These are phyloP conservation scores for Carduelis carduelis DNA, from an alignment of 2,797 vertebrate species.

Conservation along the genomic window DNA sequence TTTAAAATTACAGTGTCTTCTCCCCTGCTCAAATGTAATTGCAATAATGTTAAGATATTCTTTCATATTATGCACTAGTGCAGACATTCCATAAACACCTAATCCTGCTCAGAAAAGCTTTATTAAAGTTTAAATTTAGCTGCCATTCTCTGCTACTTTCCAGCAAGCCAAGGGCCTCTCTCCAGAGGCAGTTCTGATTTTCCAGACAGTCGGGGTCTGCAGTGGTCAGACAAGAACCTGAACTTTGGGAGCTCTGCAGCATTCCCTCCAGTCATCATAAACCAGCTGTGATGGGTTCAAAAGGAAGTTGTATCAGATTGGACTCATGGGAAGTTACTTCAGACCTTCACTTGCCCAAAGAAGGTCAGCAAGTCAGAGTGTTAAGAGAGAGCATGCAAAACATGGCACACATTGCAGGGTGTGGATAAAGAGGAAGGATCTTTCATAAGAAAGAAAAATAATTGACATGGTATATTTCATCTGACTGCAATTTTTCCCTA, in stretches of 20 bases:
- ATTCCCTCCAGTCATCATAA: background rate
- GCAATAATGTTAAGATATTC: background rate
- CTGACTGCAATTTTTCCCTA: constrained; percentile 10
- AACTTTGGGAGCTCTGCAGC: constrained; percentile 2
- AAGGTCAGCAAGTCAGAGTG: constrained; percentile 59
- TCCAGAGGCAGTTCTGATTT: background rate
- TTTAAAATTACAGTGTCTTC: background rate
- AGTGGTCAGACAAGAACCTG: constrained; percentile 8
- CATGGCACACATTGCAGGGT: constrained; percentile 41
- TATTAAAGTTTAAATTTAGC: constrained; percentile 28
- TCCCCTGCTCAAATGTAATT: background rate
- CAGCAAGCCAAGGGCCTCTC: background rate
- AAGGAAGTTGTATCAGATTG: constrained; percentile 26
- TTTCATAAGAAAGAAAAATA: constrained; percentile 68
- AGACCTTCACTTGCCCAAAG: constrained; percentile 39
- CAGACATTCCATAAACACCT: constrained; percentile 34
- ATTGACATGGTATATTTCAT: constrained; percentile 51
- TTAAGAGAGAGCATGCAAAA: constrained; percentile 46
- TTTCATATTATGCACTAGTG: background rate
- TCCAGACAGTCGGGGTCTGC: background rate
- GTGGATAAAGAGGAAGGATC: constrained; percentile 64
- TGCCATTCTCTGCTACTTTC: constrained; percentile 1
- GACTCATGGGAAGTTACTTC: constrained; percentile 55
- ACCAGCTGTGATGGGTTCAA: constrained; percentile 25
- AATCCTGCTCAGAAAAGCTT: background rate